Base-by-base conservation (phyloP, 2,113 vertebrate genomes). In the Saguinus imperator region DNA sequence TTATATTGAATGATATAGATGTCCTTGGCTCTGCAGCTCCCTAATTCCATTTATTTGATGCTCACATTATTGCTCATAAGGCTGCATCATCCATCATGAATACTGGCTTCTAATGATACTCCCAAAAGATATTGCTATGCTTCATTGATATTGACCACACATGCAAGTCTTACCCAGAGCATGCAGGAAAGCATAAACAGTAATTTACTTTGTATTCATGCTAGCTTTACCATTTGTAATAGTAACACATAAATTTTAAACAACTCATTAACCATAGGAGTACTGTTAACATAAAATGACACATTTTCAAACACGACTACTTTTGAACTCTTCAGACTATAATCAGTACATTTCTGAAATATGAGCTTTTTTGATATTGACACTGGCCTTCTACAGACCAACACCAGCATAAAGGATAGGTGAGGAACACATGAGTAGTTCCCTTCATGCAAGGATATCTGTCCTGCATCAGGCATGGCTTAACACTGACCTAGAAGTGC, bases 1-100 rank as follows among this genome's bases (percentile, higher is more conserved):
- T 84, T 80, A 35, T 83, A 72, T 64, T 80, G 45, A 75, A 79
- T 45, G 55, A 40, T 23, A 61, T 8, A 75, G 83, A 85, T 80
- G 73, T 73, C 80, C 84, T 91, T 66, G 29, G 21, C 52, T 73
- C 45, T 89, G 52, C 37, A 66, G 37, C 58, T 85, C 64, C 40
- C 66, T 88, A 70, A 91, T 88, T 83, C 45, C 25, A 50, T 88
- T 95, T 86, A 91, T 40, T 87, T 87, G 76, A 87, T 79, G n/a
- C 5, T 45, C 58, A 87, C 57, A 77, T 61, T 77, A 91, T 48
- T 80, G 55, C 21, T 92, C n/a, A 29, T 45, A 89, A 68, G 0
- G 0, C 45, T 85, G 21, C 27, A 68, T 85, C 37, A 58, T 94
- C 29, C 66, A 61, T 95, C 91, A 57, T 73, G 77, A 94, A 72